Evolutionary conservation across 1,140 invertebrate species (phyloP).

Genomic region (Drosophila sulfurigaster): DNA sequence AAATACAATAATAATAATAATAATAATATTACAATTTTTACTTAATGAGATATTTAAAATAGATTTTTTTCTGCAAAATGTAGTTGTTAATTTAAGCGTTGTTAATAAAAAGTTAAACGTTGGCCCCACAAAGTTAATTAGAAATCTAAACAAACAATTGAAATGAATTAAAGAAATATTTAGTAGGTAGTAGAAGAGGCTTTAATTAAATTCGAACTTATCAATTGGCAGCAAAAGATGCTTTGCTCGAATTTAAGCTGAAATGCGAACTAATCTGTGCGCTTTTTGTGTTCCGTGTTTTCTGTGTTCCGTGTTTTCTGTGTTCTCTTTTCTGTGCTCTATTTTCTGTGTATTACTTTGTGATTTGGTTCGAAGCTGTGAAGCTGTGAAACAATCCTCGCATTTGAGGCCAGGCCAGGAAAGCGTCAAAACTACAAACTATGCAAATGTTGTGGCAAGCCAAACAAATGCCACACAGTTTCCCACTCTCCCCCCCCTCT

Average conservation of each 20-base stretch:
- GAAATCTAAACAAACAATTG: too few relatives aligned
- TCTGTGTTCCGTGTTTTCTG: neutral
- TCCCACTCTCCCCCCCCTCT: neutral
- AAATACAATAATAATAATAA: too few relatives aligned
- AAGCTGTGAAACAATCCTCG: constrained; percentile 4
- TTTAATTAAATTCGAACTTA: too few relatives aligned
- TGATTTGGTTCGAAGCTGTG: neutral
- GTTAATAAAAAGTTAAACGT: too few relatives aligned
- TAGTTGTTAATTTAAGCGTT: too few relatives aligned
- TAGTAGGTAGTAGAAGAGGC: too few relatives aligned
- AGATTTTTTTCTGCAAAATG: too few relatives aligned
- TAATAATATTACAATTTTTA: too few relatives aligned
- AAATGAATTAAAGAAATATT: too few relatives aligned
- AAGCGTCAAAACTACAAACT: constrained; percentile 45
- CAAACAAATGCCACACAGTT: constrained; percentile 27
- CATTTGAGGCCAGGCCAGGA: neutral
- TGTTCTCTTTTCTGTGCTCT: constrained; percentile 5
- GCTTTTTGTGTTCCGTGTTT: too few relatives aligned
- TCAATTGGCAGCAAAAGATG: neutral
- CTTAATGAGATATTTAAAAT: too few relatives aligned
- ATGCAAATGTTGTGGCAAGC: constrained; percentile 49
- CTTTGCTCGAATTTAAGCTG: neutral
- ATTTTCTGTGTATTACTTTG: constrained; percentile 15
- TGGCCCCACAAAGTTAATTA: too few relatives aligned
- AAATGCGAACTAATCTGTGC: neutral